These are phyloP conservation scores for Ophonus ardosiacus DNA, from an alignment of 2,888 invertebrate genomes.

Conservation along the genomic window DNA sequence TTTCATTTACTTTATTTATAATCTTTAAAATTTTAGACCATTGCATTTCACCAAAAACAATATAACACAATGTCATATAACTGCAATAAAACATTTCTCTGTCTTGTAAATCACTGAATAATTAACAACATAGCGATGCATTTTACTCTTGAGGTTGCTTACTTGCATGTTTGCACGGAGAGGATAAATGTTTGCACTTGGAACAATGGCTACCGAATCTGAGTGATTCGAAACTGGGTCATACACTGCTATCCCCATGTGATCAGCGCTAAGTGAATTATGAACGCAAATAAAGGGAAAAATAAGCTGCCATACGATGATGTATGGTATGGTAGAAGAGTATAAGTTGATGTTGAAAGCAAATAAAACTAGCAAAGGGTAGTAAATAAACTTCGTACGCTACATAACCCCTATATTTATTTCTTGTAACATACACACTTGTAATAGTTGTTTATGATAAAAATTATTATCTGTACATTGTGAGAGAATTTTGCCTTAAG, in stretches of 20 bases:
- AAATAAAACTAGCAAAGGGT: constrained; percentile 16
- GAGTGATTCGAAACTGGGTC: constrained; percentile 49
- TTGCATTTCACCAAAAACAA: not conserved
- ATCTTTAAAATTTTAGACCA: not conserved
- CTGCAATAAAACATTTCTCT: not conserved
- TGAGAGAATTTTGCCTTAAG: too few relatives aligned
- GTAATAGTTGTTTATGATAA: too few relatives aligned
- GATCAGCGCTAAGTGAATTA: constrained; percentile 52
- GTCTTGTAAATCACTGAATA: not conserved
- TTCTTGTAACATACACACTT: too few relatives aligned
- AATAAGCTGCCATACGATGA: constrained; percentile 44
- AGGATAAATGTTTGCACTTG: constrained; percentile 1
- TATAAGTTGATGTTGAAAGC: constrained; percentile 16
- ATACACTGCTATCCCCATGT: constrained; percentile 27
- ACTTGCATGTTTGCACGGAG: not conserved
- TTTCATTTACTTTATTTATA: not conserved
- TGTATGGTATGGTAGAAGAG: constrained; percentile 25
- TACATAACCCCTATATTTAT: not conserved
- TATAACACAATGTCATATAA: not conserved
- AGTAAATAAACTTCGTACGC: not conserved
- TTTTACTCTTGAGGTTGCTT: constrained; percentile 7
- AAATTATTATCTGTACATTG: too few relatives aligned
- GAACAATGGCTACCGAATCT: not conserved
- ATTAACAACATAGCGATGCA: not conserved
- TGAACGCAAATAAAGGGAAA: constrained; percentile 53